Percentiles rank a stretch among this genome's conserved stretches.
These are phyloP conservation scores for Caenorhabditis uteleia DNA, from an alignment of 2,888 invertebrate genomes.

Conservation along the genomic window DNA sequence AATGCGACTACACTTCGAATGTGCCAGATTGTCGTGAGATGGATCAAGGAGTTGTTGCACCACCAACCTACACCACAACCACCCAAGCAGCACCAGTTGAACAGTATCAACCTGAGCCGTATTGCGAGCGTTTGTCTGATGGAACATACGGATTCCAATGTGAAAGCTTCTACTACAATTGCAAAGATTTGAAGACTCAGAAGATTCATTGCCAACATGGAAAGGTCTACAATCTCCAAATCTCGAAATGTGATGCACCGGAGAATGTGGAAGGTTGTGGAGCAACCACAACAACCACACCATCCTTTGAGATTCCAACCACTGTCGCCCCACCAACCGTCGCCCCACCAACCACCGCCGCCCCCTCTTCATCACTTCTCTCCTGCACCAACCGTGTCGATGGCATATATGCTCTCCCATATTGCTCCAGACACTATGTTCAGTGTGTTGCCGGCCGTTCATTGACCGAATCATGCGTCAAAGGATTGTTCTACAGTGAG, in stretches of 20 bases:
- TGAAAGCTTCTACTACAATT: conserved; percentile 26
- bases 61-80: conserved; percentile 3
- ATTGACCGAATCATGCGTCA: conserved; percentile 18
- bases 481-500: conserved; percentile 45
- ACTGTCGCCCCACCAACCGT: conserved; percentile 19
- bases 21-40: conserved; percentile 13
- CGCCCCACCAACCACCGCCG: background rate
- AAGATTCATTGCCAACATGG: conserved; percentile 47
- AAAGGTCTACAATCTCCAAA: conserved; percentile 42
- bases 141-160: conserved; percentile 41
- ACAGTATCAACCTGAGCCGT: conserved; percentile 10
- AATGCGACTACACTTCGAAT: conserved; percentile 40
- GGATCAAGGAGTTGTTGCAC: background rate
- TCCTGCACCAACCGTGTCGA: conserved; percentile 31
- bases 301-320: too few species aligned
- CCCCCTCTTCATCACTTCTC: background rate
- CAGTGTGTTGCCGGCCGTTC: conserved; percentile 41
- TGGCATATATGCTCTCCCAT: conserved; percentile 47
- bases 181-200: conserved; percentile 24
- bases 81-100: background rate
- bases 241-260: conserved; percentile 39
- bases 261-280: conserved; percentile 51
- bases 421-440: conserved; percentile 44
- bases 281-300: conserved; percentile 18
- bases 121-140: conserved; percentile 39